phyloP scores from a whole-genome alignment of 53 echinoderm and acorn worm species.

The Glandiceps talaboti region DNA sequence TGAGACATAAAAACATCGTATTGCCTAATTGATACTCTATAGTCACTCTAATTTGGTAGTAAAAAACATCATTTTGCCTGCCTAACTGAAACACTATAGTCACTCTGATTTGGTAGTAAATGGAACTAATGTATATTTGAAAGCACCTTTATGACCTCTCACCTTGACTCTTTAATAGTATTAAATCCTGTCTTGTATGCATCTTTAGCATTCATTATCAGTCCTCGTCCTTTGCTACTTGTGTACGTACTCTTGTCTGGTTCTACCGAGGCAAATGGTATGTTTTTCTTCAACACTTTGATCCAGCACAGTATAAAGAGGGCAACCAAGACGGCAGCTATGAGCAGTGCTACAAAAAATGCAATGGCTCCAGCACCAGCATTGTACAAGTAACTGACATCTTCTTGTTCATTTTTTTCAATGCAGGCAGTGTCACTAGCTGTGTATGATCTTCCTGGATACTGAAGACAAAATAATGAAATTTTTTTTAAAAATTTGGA shows the following conservation, averaged over 20 bases:
- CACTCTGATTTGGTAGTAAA: no score
- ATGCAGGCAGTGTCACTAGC: slow-evolving; percentile 32
- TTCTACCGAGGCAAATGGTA: slow-evolving; percentile 58
- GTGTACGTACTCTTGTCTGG: slow-evolving; percentile 25
- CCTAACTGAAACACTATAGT: no score
- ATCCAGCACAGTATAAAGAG: slow-evolving; percentile 35
- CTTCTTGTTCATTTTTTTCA: slow-evolving; percentile 10
- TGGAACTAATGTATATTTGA: no score
- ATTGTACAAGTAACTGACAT: slow-evolving; percentile 35
- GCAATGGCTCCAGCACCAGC: slow-evolving; percentile 40
- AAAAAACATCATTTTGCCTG: no score
- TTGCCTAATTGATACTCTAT: no score
- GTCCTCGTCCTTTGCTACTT: neutral
- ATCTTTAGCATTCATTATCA: slow-evolving; percentile 13
- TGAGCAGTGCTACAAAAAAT: slow-evolving; percentile 55
- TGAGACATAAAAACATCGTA: no score
- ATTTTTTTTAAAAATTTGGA: no score
- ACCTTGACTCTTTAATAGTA: slow-evolving; percentile 27
- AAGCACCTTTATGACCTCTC: slow-evolving; percentile 1
- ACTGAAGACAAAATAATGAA: slow-evolving; percentile 21
- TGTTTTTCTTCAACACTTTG: slow-evolving; percentile 28
- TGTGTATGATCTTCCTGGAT: slow-evolving; percentile 34
- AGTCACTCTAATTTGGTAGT: no score
- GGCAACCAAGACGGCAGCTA: slow-evolving; percentile 44
- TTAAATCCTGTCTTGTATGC: slow-evolving; percentile 16